A percentile compares a stretch with the other conserved stretches of the same genome.
These are phyloP conservation scores for Coreoperca whiteheadi DNA, from an alignment of 2,113 vertebrate genomes.

Conservation along the genomic window DNA sequence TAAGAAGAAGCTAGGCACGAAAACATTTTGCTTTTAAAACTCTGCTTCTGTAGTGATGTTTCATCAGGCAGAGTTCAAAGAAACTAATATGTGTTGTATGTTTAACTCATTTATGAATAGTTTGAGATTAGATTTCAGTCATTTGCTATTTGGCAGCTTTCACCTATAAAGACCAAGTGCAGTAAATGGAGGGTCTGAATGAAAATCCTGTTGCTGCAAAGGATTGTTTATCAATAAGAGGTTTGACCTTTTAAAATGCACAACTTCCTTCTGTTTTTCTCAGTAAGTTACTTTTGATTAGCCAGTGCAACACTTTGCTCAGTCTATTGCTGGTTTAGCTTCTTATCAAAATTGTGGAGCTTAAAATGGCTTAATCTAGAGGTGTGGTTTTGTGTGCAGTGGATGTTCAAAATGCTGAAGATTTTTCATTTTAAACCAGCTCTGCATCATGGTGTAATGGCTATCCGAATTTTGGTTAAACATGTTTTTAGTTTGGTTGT, in stretches of 20 bases:
- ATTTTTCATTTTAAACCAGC: conserved; percentile 11
- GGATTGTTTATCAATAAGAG: not conserved
- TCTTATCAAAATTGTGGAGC: not conserved
- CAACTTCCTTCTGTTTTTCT: not conserved
- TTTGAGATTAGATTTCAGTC: conserved; percentile 28
- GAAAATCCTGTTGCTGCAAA: not conserved
- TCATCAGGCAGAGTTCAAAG: conserved; percentile 36
- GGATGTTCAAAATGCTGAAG: not conserved
- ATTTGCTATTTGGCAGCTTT: not conserved
- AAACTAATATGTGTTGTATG: conserved; percentile 3
- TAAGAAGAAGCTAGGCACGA: not conserved
- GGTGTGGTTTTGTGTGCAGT: not conserved
- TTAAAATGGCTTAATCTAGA: not conserved
- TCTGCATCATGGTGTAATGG: not conserved
- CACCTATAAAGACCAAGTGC: conserved; percentile 10
- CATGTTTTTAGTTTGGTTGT: conserved; percentile 24
- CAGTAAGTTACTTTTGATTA: not conserved
- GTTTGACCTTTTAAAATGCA: not conserved
- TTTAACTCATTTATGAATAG: conserved; percentile 1
- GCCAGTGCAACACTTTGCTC: not conserved
- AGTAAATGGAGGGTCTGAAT: not conserved
- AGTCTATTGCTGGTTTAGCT: not conserved
- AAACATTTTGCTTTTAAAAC: not conserved
- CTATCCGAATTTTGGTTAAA: not conserved
- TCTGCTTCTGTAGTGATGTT: not conserved